Evolutionary conservation across 2,797 vertebrate species (phyloP), one percentile per base, ranked within the genome.

Genomic region (Acanthurus tractus): DNA sequence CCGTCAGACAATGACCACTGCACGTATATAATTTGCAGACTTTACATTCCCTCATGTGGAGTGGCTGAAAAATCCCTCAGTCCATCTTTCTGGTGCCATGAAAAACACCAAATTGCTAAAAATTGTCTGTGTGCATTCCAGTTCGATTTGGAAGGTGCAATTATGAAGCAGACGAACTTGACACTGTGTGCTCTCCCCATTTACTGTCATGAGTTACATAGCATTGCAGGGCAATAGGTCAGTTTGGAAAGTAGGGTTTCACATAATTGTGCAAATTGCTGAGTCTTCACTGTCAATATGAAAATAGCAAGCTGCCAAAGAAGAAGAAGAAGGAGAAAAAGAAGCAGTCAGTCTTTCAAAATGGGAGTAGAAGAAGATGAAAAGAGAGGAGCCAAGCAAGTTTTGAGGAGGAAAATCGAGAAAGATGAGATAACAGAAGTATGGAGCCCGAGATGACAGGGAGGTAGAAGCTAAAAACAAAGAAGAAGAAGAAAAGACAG

Each of bases 361-460:
- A 66, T 22, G 20, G 50, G 63, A 76, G 22, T 52, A 78, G 70
- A 7, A 23, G 45, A 40, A 67, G 59, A 59, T 52, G 81, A 76
- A 83, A 77, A 42, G 53, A 45, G 45, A 70, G 55, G 29, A 76
- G 45, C 59, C 49, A 6, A 66, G 76, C 50, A 56, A 75, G 81
- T 65, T 62, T 45, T 70, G 87, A 88, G 84, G 84, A 89, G 87
- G 11, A 49, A 34, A 34, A 34, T 7, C 1, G 55, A 56, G 70
- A 70, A 70, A 63, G 78, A 81, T 49, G 11, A 45, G 20, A 34
- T 40, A 63, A 46, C 29, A 34, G 29, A 34, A 34, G 29, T 34
- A 7, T 34, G 29, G 29, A 34, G 29, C 29, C 29, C 7, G 20
- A 78, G 66, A 72, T 18, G 53, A 63, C 34, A 22, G 56, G 14